These are phyloP conservation scores for Epinephelus moara DNA, from an alignment of 2,113 vertebrate genomes.

Conservation along the genomic window DNA sequence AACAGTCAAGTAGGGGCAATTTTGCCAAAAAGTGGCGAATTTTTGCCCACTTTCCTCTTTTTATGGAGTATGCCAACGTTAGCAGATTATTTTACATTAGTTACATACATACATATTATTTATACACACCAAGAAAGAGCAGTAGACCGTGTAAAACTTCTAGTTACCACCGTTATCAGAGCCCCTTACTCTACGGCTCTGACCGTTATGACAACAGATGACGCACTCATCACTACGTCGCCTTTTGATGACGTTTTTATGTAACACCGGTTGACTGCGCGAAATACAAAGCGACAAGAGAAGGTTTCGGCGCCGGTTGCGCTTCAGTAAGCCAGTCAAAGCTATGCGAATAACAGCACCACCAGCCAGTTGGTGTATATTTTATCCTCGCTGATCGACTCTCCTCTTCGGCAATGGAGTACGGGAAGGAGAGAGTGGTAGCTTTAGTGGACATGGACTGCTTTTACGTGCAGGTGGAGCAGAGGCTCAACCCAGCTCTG, in stretches of 20 bases:
- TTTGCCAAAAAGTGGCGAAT: too few species aligned
- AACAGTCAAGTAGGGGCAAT: too few species aligned
- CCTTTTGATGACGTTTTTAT: conserved; percentile 67
- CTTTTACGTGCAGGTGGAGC: conserved; percentile 98
- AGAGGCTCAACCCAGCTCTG: conserved; percentile 89
- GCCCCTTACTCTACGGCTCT: too few species aligned
- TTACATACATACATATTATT: too few species aligned
- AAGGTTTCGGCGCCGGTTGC: not conserved
- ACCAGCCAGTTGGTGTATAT: not conserved
- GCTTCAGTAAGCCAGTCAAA: not conserved
- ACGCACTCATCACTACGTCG: conserved; percentile 36
- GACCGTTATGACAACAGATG: accelerated
- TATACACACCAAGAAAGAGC: too few species aligned
- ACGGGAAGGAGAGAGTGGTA: conserved; percentile 90
- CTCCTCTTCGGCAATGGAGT: conserved; percentile 78
- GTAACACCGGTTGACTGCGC: conserved; percentile 4
- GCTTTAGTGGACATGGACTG: conserved; percentile 97
- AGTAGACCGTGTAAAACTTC: too few species aligned
- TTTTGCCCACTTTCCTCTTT: too few species aligned
- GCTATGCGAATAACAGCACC: not conserved
- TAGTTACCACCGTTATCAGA: too few species aligned
- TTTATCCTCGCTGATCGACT: not conserved
- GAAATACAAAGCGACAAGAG: conserved; percentile 30
- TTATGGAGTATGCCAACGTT: too few species aligned
- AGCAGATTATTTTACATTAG: too few species aligned